A percentile compares a stretch with the other conserved stretches of the same genome.
phyloP scores from a whole-genome alignment of 2,888 invertebrate genomes.

The Habroteleia sp. region DNA sequence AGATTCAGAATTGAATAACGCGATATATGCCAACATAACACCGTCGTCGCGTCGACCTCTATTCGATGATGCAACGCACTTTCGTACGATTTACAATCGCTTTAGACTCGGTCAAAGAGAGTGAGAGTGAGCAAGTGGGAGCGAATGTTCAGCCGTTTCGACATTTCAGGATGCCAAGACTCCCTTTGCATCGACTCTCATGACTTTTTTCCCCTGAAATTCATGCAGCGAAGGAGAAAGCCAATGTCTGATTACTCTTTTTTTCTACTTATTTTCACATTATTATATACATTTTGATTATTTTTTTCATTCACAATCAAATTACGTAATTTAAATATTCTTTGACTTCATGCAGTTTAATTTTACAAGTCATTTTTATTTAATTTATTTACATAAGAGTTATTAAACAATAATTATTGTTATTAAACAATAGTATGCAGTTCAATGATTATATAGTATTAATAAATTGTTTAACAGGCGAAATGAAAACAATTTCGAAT shows the following conservation, averaged over 20 bases:
- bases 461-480: too few species aligned
- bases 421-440: too few species aligned
- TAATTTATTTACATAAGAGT: too few species aligned
- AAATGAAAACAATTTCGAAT: too few species aligned
- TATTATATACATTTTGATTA: conserved; percentile 4
- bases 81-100: conserved; percentile 69
- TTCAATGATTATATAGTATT: too few species aligned
- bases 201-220: conserved; percentile 27
- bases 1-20: conserved; percentile 35
- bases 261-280: conserved; percentile 6
- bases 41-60: conserved; percentile 70
- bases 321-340: too few species aligned
- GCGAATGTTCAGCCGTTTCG: conserved; percentile 67
- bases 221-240: conserved; percentile 45
- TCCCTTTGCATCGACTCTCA: conserved; percentile 52
- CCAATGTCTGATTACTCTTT: conserved; percentile 15
- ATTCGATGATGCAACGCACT: conserved; percentile 73
- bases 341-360: too few species aligned
- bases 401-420: too few species aligned
- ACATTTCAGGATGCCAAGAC: conserved; percentile 71
- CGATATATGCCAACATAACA: conserved; percentile 42
- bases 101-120: conserved; percentile 60
- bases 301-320: not conserved
- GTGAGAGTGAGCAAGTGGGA: conserved; percentile 63
- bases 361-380: too few species aligned